A percentile compares a stretch with the other conserved stretches of the same genome.
Conservation (phyloP, 2,113 vertebrate species). For the Pollimyrus isidori region DNA sequence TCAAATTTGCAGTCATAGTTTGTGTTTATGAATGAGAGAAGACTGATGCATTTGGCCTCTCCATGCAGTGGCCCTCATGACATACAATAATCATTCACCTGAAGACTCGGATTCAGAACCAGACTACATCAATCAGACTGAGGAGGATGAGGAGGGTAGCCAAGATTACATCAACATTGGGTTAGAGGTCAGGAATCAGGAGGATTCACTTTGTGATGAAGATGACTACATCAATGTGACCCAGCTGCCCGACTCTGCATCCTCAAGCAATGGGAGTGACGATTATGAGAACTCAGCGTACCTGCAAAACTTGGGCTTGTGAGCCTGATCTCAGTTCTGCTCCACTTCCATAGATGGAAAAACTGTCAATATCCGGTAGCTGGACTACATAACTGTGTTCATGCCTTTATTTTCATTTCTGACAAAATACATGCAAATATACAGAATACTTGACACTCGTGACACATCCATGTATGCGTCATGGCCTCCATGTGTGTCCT, state of each 20-base stretch:
- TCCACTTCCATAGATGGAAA: background rate
- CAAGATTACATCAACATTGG: background rate
- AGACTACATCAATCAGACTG: background rate
- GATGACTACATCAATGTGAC: background rate
- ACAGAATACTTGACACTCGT: background rate
- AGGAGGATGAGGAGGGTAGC: background rate
- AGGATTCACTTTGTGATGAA: background rate
- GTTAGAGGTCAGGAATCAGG: background rate
- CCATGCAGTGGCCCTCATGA: background rate
- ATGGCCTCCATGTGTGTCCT: background rate
- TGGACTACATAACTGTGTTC: background rate
- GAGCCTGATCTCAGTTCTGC: background rate
- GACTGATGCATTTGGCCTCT: background rate
- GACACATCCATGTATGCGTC: background rate
- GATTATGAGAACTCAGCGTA: conserved; percentile 16
- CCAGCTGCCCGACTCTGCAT: background rate
- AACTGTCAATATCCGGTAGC: background rate
- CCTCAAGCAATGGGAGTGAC: background rate
- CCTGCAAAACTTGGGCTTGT: background rate
- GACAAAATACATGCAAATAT: background rate
- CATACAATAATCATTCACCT: background rate
- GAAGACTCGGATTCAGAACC: conserved; percentile 8
- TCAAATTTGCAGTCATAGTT: background rate
- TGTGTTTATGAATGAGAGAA: background rate
- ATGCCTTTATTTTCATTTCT: background rate